Evolutionary conservation across 2,888 invertebrate species (phyloP).

Genomic region (Thysanoteuthis rhombus): DNA sequence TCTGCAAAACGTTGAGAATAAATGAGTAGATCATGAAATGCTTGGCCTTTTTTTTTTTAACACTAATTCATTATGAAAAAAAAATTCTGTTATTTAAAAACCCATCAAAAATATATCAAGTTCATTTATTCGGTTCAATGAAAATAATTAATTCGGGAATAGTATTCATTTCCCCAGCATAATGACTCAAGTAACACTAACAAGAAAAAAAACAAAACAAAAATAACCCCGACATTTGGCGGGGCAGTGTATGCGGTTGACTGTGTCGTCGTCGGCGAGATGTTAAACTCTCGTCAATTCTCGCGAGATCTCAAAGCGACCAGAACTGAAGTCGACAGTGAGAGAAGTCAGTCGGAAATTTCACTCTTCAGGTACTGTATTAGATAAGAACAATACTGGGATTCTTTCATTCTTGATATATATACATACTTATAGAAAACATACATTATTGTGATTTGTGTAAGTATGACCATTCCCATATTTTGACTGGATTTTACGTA

Average conservation of each 20-base stretch:
- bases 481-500: background rate
- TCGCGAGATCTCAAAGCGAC: background rate
- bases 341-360: background rate
- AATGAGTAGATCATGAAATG: too few species aligned
- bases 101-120: too few species aligned
- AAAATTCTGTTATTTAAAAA: background rate
- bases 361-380: background rate
- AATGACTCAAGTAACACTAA: background rate
- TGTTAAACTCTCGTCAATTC: background rate
- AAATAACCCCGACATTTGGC: background rate
- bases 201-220: background rate
- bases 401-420: background rate
- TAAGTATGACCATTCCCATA: background rate
- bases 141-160: too few species aligned
- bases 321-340: background rate
- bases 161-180: background rate
- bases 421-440: too few species aligned
- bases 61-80: background rate
- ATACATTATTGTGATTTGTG: too few species aligned
- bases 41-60: background rate
- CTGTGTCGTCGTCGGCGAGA: background rate
- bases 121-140: too few species aligned
- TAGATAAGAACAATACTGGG: background rate
- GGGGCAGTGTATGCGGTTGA: background rate
- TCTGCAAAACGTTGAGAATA: too few species aligned